A percentile compares a stretch with the other conserved stretches of the same genome.
phyloP scores from a whole-genome alignment of 2,113 vertebrate species.

The Anhinga anhinga region DNA sequence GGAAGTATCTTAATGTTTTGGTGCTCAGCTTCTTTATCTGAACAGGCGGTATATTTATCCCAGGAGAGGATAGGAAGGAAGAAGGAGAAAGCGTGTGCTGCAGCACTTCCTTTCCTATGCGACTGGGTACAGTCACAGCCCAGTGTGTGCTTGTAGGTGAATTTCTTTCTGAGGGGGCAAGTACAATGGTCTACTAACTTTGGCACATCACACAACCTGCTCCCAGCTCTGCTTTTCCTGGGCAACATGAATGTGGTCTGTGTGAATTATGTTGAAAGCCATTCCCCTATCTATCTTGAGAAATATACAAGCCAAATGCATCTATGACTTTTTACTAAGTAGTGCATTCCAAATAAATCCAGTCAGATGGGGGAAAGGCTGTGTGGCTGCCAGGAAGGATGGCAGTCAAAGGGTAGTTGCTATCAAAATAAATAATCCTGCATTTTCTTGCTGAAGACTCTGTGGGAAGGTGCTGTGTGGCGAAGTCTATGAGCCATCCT shows the following conservation, averaged over 20 bases:
- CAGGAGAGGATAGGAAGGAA: not conserved
- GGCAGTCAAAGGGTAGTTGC: not conserved
- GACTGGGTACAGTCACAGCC: not conserved
- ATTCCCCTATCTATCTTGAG: not conserved
- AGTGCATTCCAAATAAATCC: not conserved
- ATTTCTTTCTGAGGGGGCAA: not conserved
- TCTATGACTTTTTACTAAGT: not conserved
- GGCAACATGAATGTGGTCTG: not conserved
- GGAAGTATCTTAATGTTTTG: not conserved
- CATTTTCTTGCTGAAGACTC: not conserved
- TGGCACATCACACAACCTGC: not conserved
- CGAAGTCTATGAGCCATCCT: not conserved
- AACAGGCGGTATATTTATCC: not conserved
- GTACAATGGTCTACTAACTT: not conserved
- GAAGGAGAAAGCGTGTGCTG: not conserved
- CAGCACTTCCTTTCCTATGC: not conserved
- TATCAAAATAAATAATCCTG: not conserved
- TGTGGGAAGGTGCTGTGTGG: not conserved
- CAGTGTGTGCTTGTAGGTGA: not conserved
- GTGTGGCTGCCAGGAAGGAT: not conserved
- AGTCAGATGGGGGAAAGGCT: not conserved
- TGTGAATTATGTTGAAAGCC: not conserved
- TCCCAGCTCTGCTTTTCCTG: not conserved
- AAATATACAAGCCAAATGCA: not conserved
- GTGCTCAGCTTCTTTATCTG: not conserved